Percentiles rank a stretch among this genome's conserved stretches.
Conservation (phyloP, 2,113 vertebrate species). For the Pseudopipra pipra region DNA sequence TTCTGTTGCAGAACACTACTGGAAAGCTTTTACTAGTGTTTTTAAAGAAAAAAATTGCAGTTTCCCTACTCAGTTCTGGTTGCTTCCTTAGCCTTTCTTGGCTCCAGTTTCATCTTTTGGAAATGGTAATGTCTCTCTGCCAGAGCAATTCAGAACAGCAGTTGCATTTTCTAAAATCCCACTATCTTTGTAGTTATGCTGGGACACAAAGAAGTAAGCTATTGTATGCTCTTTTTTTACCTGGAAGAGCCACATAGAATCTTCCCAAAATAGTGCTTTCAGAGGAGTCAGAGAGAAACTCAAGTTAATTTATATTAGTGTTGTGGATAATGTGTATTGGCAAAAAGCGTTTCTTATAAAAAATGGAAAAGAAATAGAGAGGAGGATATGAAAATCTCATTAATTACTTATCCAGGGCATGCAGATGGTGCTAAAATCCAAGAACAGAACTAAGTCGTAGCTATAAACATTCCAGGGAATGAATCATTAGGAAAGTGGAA, state of each 20-base stretch:
- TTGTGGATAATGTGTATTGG: background rate
- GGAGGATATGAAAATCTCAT: background rate
- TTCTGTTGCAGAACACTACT: background rate
- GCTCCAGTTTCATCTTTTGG: background rate
- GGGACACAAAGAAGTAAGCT: background rate
- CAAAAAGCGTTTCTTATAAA: background rate
- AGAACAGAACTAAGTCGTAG: background rate
- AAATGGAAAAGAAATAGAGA: background rate
- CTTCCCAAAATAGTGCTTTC: background rate
- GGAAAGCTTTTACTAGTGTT: background rate
- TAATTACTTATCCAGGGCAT: constrained; percentile 52
- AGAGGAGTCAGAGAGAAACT: background rate
- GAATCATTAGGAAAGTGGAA: background rate
- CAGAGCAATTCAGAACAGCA: background rate
- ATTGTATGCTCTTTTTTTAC: background rate
- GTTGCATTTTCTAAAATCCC: background rate
- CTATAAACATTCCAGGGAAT: background rate
- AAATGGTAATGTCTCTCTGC: background rate
- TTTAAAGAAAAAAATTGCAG: background rate
- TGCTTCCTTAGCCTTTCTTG: background rate
- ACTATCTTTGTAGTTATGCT: background rate
- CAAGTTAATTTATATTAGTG: background rate
- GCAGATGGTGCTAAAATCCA: background rate
- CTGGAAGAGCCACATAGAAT: background rate
- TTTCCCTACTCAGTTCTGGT: background rate